A percentile compares a stretch with the other conserved stretches of the same genome.
Conservation (phyloP, 2,888 invertebrate species). For the Euphydryas editha region DNA sequence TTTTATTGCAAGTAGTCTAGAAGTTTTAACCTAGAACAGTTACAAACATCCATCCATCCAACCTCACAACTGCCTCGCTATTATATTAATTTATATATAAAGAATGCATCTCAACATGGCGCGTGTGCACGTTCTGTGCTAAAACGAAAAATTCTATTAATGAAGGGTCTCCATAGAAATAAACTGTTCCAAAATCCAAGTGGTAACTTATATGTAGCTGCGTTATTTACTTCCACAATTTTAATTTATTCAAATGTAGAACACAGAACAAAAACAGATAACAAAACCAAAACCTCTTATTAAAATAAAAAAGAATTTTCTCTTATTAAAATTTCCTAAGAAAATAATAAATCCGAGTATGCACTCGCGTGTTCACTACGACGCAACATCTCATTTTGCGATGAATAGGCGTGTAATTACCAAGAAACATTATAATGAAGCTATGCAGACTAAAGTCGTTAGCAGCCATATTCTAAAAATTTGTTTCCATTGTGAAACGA, state of each 20-base stretch:
- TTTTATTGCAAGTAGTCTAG: no score
- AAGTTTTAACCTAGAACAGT: no score
- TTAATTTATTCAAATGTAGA: neutral
- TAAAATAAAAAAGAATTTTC: neutral
- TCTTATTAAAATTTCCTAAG: slow-evolving; percentile 3
- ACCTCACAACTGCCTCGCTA: no score
- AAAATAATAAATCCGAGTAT: neutral
- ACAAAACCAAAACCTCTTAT: neutral
- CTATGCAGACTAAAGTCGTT: slow-evolving; percentile 38
- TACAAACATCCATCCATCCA: no score
- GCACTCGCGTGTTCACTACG: slow-evolving; percentile 8
- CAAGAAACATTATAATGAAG: slow-evolving; percentile 38
- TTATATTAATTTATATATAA: no score
- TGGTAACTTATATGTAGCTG: no score
- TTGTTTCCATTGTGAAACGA: slow-evolving; percentile 21
- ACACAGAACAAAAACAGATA: neutral
- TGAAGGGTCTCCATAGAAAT: no score
- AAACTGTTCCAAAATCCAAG: no score
- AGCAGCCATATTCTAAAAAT: slow-evolving; percentile 30
- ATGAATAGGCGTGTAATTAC: slow-evolving; percentile 40
- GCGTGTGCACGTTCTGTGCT: no score
- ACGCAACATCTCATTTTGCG: slow-evolving; percentile 28
- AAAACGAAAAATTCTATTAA: no score
- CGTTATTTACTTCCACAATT: no score
- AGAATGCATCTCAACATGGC: no score